phyloP scores from a whole-genome alignment of 2,797 vertebrate species.

The Leuciscus waleckii region DNA sequence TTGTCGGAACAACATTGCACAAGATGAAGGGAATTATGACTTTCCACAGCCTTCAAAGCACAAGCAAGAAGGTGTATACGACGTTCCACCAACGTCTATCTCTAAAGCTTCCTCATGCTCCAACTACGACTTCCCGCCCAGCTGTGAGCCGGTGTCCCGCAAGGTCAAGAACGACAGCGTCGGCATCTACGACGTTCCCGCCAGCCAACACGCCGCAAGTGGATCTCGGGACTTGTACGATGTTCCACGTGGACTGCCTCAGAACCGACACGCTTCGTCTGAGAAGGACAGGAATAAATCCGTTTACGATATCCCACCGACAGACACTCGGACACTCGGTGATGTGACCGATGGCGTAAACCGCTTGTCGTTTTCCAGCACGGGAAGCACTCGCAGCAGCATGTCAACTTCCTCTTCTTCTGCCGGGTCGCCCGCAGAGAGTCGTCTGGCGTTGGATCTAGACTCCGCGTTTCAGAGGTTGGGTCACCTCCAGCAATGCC shows the following conservation, averaged over 20 bases:
- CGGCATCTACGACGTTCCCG: constrained; percentile 83
- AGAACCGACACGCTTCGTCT: constrained; percentile 61
- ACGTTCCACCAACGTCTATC: constrained; percentile 83
- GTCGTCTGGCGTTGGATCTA: constrained; percentile 83
- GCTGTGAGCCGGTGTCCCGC: constrained; percentile 59
- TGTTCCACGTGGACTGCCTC: constrained; percentile 83
- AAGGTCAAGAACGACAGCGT: constrained; percentile 67
- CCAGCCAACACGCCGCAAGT: constrained; percentile 69
- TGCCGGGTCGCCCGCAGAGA: constrained; percentile 81
- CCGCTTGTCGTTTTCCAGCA: constrained; percentile 94
- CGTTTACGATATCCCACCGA: constrained; percentile 87
- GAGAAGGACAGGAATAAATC: constrained; percentile 76
- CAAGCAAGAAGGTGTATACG: constrained; percentile 88
- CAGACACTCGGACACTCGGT: constrained; percentile 73
- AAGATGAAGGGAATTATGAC: constrained; percentile 86
- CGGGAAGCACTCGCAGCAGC: constrained; percentile 91
- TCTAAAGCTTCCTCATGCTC: constrained; percentile 72
- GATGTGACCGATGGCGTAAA: constrained; percentile 91
- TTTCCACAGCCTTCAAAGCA: constrained; percentile 84
- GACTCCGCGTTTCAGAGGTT: constrained; percentile 88
- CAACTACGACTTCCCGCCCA: constrained; percentile 75
- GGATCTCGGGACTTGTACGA: constrained; percentile 88
- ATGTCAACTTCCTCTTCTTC: constrained; percentile 97
- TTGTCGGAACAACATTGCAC: constrained; percentile 68
- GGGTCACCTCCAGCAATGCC: constrained; percentile 81